Evolutionary conservation across 2,113 vertebrate genomes (phyloP).

Genomic region (Oreotrochilus melanogaster): DNA sequence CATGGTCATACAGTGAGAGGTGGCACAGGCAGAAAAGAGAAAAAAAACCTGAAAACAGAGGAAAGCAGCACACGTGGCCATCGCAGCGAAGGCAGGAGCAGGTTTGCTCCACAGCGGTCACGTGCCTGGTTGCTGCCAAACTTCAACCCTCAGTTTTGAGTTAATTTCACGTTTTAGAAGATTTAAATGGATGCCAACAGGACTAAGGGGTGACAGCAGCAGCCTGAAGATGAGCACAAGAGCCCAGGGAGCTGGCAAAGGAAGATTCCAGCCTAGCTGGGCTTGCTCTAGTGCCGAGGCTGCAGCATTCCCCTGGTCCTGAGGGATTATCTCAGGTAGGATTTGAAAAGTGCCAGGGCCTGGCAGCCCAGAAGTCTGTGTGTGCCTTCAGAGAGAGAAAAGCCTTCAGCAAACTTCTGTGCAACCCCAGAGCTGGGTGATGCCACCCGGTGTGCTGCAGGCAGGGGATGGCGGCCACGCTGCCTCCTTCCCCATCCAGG

Average conservation of each 20-base stretch:
- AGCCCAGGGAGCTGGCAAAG: not conserved
- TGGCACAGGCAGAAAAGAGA: not conserved
- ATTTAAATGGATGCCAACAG: not conserved
- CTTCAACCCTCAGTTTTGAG: not conserved
- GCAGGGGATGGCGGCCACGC: not conserved
- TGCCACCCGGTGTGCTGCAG: not conserved
- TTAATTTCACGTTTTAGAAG: not conserved
- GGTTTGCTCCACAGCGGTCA: not conserved
- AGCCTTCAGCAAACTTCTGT: not conserved
- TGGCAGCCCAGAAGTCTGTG: not conserved
- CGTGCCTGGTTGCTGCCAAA: not conserved
- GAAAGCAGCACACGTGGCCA: fast-evolving
- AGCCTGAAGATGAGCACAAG: not conserved
- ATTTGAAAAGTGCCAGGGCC: not conserved
- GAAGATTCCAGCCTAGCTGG: fast-evolving
- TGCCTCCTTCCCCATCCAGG: not conserved
- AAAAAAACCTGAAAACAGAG: not conserved
- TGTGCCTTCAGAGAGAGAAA: not conserved
- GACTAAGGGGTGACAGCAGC: not conserved
- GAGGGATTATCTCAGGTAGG: not conserved
- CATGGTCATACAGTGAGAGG: fast-evolving
- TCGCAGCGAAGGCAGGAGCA: not conserved
- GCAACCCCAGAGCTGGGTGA: fast-evolving
- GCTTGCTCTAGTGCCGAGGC: not conserved
- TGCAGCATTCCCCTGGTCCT: not conserved